A percentile compares a stretch with the other conserved stretches of the same genome.
These are phyloP conservation scores for Achroia grisella DNA, from an alignment of 1,140 invertebrate species.

Conservation along the genomic window DNA sequence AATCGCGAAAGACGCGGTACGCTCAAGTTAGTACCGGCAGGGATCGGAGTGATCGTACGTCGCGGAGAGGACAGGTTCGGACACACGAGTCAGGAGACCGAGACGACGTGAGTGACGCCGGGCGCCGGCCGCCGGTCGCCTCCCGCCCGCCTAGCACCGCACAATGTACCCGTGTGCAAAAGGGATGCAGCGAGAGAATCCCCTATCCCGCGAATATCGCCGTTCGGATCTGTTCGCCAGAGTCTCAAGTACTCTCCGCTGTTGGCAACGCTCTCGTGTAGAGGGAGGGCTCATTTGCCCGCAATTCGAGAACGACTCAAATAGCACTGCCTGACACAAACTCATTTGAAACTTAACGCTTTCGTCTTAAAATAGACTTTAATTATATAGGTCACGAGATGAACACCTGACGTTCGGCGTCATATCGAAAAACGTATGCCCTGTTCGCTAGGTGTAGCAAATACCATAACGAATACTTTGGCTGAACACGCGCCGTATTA, in stretches of 20 bases:
- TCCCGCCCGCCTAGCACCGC: conserved; percentile 61
- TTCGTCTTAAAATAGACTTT: conserved; percentile 32
- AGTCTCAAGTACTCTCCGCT: conserved; percentile 64
- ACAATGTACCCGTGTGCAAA: conserved; percentile 46
- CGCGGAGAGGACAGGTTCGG: conserved; percentile 64
- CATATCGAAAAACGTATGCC: conserved; percentile 69
- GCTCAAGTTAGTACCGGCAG: conserved; percentile 53
- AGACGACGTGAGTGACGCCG: conserved; percentile 66
- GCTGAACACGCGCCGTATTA: conserved; percentile 67
- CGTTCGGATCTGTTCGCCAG: conserved; percentile 57
- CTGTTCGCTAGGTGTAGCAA: conserved; percentile 69
- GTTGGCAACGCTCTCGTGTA: conserved; percentile 48
- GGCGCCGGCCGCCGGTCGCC: conserved; percentile 24
- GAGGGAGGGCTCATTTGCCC: conserved; percentile 53
- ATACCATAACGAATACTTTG: conserved; percentile 72
- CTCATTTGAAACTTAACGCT: conserved; percentile 29
- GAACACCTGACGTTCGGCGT: conserved; percentile 70
- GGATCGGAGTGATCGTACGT: conserved; percentile 60
- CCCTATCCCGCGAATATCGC: conserved; percentile 59
- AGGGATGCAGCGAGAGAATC: conserved; percentile 61
- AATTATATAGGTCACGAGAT: conserved; percentile 30
- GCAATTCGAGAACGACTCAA: conserved; percentile 34
- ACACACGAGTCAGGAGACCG: conserved; percentile 60
- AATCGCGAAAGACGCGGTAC: conserved; percentile 38
- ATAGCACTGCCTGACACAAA: conserved; percentile 10